These are phyloP conservation scores for Nymphicus hollandicus DNA, from an alignment of 2,113 vertebrate species.

Conservation along the genomic window DNA sequence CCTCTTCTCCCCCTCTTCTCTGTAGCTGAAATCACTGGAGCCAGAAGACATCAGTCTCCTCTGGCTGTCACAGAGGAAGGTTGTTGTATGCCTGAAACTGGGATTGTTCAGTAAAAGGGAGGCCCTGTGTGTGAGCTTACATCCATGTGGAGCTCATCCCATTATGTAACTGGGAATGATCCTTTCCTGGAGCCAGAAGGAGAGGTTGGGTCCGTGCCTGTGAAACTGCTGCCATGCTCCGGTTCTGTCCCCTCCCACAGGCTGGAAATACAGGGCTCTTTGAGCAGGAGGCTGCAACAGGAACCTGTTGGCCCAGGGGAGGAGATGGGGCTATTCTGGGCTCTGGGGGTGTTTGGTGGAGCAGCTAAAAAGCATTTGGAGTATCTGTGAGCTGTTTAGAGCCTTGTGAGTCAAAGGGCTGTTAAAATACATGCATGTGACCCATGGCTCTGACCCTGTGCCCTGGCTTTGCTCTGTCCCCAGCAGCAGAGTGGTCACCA, in stretches of 20 bases:
- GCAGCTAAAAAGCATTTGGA: constrained; percentile 27
- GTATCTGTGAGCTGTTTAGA: constrained; percentile 13
- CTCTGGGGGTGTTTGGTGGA: background rate
- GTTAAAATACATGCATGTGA: constrained; percentile 48
- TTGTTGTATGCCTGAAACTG: constrained; percentile 80
- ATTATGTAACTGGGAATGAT: constrained; percentile 69
- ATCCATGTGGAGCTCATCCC: background rate
- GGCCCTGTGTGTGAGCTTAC: background rate
- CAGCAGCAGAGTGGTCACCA: background rate
- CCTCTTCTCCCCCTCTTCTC: background rate
- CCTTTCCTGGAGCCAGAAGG: constrained; percentile 61
- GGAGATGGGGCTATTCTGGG: constrained; percentile 19
- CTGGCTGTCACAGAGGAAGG: constrained; percentile 46
- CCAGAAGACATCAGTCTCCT: constrained; percentile 52
- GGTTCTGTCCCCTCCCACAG: background rate
- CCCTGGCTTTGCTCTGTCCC: constrained; percentile 16
- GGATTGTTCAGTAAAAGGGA: constrained; percentile 73
- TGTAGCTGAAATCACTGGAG: background rate
- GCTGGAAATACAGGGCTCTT: background rate
- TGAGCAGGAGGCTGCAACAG: background rate
- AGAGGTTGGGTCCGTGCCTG: constrained; percentile 1
- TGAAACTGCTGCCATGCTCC: background rate
- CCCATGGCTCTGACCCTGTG: background rate
- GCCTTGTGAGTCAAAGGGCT: constrained; percentile 3
- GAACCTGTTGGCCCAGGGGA: background rate